phyloP scores from a whole-genome alignment of 2,797 vertebrate genomes.

The Thamnophis elegans region DNA sequence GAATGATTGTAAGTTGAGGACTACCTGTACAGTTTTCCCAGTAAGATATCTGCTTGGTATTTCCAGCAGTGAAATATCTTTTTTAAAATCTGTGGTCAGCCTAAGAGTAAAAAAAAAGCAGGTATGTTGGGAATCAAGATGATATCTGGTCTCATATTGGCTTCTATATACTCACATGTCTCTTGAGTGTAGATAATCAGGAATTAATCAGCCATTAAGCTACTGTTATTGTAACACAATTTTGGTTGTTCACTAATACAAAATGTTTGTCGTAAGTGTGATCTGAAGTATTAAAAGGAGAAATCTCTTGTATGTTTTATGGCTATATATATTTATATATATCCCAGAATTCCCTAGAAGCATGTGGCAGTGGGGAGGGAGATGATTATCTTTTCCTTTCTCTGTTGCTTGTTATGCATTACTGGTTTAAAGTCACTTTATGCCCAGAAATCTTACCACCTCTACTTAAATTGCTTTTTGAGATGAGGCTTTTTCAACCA shows the following conservation, averaged over 20 bases:
- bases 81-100: neutral
- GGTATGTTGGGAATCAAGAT: neutral
- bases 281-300: neutral
- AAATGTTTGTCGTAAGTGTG: neutral
- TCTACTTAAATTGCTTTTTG: neutral
- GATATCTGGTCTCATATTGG: neutral
- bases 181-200: neutral
- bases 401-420: neutral
- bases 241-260: neutral
- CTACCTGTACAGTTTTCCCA: neutral
- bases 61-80: neutral
- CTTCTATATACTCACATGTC: neutral
- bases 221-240: neutral
- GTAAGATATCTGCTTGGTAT: neutral
- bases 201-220: neutral
- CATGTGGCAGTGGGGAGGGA: neutral
- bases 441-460: neutral
- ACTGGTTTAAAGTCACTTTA: neutral
- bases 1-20: neutral
- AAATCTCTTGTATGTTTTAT: neutral
- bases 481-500: neutral
- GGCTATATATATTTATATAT: no score
- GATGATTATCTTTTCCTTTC: neutral
- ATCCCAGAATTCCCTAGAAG: no score
- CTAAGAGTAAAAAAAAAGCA: neutral